Base-by-base conservation (phyloP, 1,140 invertebrate species). In the Mylabris phalerata region DNA sequence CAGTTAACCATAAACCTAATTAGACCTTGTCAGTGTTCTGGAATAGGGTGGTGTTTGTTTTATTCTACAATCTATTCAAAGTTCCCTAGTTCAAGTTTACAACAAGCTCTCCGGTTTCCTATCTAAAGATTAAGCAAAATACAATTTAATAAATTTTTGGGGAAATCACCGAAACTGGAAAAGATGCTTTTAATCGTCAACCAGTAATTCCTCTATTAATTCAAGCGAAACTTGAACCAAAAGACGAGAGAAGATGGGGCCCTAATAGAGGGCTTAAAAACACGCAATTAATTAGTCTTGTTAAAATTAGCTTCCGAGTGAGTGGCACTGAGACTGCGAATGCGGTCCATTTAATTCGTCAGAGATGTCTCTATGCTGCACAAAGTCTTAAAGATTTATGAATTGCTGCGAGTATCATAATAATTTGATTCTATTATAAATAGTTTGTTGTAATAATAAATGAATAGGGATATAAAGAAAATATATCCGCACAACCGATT, bases 1-100 rank as follows among this genome's bases (percentile, higher is more conserved):
- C 50, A 46, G 40, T 59, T 44, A 11, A 49, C 57, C 57, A 52
- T 52, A 59, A 59, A 59, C 50, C 57, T 59, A 59, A 59, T 59
- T 59, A 59, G 48, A 54, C 50, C 50, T 54, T 54, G 50, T 54
- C 46, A 54, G 44, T 27, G 42, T 32, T 54, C 13, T 9, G 43
- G 51, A 45, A 45, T 25, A 32, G 42, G 46, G 42, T 41, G 11
- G 19, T 19, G 32, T 7, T 32, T 1, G 32, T 32, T 32, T 32
- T 32, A 32, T 32, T 32, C 4, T 32, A 32, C 32, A 32, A 32
- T 32, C 32, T 32, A 32, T 32, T 32, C 32, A 32, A 32, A 32
- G 32, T 32, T 32, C 32, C 32, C 32, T 32, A 32, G 4, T 7
- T 32, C 32, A 32, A 32, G 32, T 32, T 32, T 5, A 32, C 32